phyloP scores from a whole-genome alignment of 2,797 vertebrate species.

The Pseudochirops cupreus region DNA sequence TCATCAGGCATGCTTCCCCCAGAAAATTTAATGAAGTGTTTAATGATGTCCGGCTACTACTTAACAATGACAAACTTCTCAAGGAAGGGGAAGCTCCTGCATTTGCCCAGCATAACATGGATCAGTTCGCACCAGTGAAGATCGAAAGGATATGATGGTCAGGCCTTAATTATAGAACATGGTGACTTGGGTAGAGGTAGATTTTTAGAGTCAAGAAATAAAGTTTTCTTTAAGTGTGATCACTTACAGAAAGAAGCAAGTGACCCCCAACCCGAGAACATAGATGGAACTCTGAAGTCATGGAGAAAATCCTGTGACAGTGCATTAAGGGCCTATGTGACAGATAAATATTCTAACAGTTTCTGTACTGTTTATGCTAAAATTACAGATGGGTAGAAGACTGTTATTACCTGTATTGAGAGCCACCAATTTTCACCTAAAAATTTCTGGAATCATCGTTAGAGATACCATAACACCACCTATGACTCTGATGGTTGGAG shows the following conservation, averaged over 20 bases:
- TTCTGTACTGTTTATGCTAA: constrained; percentile 89
- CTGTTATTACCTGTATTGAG: background rate
- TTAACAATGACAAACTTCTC: background rate
- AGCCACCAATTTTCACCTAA: background rate
- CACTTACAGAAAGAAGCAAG: constrained; percentile 93
- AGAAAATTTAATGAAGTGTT: background rate
- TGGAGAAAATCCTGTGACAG: constrained; percentile 77
- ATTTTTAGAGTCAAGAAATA: background rate
- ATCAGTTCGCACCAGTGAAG: background rate
- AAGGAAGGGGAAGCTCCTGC: background rate
- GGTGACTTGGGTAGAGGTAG: background rate
- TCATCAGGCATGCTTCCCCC: background rate
- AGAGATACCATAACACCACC: background rate
- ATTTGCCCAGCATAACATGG: background rate
- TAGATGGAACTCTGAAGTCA: constrained; percentile 84
- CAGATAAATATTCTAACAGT: constrained; percentile 83
- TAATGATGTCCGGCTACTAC: background rate
- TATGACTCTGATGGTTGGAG: background rate
- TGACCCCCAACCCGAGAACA: constrained; percentile 88
- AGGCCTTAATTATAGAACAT: background rate
- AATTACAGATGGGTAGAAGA: background rate
- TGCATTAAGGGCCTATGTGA: background rate
- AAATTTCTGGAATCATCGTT: background rate
- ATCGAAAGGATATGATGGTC: background rate
- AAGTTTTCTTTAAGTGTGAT: constrained; percentile 90